Base-by-base conservation (phyloP, 2,113 vertebrate genomes). In the Oreochromis tanganicae region DNA sequence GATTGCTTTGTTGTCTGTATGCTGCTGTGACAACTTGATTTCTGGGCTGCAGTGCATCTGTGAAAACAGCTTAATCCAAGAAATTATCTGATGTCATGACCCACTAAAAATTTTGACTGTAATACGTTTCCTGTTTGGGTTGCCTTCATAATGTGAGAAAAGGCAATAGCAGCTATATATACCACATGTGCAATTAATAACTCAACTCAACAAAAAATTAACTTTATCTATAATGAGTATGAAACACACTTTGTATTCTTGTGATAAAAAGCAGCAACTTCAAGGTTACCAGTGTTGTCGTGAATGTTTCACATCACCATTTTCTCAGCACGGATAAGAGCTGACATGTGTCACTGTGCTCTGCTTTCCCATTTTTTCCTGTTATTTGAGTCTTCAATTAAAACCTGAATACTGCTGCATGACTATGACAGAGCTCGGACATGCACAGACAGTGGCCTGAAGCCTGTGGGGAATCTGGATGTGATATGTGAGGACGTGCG, bases 391-490 rank as follows among this genome's bases (percentile, higher is more conserved):
- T 27, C 27, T 29, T 52, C 29, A 89, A 86, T 92, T 88, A 86
- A 87, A 92, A 80, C 14, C 13, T 41, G 80, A 11, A 73, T 7
- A 3, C 24, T 17, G 17, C 83, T 43, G 61, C 55, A 48, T n/a
- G 79, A 61, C 61, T 43, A 81, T 41, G 89, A 68, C 71, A 63
- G 80, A 5, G 24, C 63, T 66, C 6, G 0, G 57, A 90, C 89
- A 83, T 82, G 88, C 71, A 82, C 38, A 84, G 36, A 66, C 87
- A 7, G 10, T 27, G 50, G 21, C 87, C 73, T 46, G 87, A 21
- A 66, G 68, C 87, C 88, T 86, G 29, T 71, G 9, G 87, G 87
- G 81, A 88, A 14, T 78, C 79, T 75, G 88, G 86, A 41, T 56
- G 59, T 78, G 73, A 88, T 80, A 34, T 87, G 24, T 68, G 83